Evolutionary conservation across 2,888 invertebrate species (phyloP), one percentile per base, ranked within the genome.

Genomic region (Agonopterix subpropinquella): DNA sequence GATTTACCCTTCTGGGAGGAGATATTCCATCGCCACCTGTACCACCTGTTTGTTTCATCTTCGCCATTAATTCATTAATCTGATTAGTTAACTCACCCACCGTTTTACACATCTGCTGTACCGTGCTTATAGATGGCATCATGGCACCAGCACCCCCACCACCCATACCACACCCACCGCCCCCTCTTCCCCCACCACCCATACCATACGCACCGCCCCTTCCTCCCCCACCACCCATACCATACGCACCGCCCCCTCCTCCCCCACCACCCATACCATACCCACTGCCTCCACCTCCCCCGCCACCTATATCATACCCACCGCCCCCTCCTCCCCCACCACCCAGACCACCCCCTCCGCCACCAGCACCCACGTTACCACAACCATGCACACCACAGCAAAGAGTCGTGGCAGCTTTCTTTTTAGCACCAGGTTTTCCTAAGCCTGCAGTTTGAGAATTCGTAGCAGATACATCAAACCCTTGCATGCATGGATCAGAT

Each of bases 81-180:
- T 66, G 78, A 45, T 52, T 58, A 1, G 70, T 62, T 43, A 71
- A 56, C 36, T 69, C 52, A 0, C 69, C 73, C 1, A 79, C 69
- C 2, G 74, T 73, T 2, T 65, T 65, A 42, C 75, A 76, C 64
- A 79, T 70, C 43, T 70, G 57, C 44, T 72, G n/a, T 9, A 75
- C 61, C 1, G 61, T 55, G 11, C 48, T 43, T 5, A 61, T 46
- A 1, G 64, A 57, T 3, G 59, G 47, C 13, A 47, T 49, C 9
- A 44, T 39, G 11, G 11, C 39, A 10, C 11, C 39, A 5, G 5
- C 8, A 18, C 18, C 18, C 3, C 11, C 7, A n/a, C 10, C n/a
- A 3, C 11, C 8, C 41, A n/a, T 8, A 37, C 2, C 37, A 37
- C n/a, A 2, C 9, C 13, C 13, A 13, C 13, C 13, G 13, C 13